Evolutionary conservation across 2,113 vertebrate genomes (phyloP).

Genomic region (Pedetes capensis): DNA sequence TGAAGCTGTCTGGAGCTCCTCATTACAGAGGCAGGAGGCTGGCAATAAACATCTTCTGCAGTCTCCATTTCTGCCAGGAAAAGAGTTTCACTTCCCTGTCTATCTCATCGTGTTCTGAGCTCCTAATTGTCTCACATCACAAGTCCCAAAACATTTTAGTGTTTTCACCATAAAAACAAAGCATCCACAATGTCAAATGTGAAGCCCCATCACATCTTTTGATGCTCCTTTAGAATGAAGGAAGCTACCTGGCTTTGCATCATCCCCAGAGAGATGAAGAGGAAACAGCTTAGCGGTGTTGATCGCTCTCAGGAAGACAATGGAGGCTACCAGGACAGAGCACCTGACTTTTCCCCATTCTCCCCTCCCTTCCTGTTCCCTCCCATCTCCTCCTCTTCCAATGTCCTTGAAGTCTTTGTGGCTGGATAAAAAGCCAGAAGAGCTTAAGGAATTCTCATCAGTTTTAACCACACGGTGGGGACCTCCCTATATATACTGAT

Average conservation of each 20-base stretch:
- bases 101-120: slow-evolving; percentile 1
- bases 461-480: neutral
- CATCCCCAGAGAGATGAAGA: neutral
- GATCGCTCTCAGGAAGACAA: neutral
- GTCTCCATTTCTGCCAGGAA: slow-evolving; percentile 33
- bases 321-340: neutral
- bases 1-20: slow-evolving; percentile 31
- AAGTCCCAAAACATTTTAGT: neutral
- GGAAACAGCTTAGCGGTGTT: neutral
- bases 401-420: neutral
- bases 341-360: neutral
- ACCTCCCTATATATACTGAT: neutral
- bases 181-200: neutral
- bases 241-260: neutral
- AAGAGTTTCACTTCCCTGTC: neutral
- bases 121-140: slow-evolving; percentile 17
- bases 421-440: neutral
- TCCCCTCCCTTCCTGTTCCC: neutral
- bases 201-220: neutral
- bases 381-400: neutral
- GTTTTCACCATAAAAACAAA: slow-evolving; percentile 35
- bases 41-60: slow-evolving; percentile 6
- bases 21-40: slow-evolving; percentile 43
- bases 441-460: neutral
- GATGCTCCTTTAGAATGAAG: neutral